Conservation (phyloP, 1,140 invertebrate genomes). For the Zaprionus davidi region DNA sequence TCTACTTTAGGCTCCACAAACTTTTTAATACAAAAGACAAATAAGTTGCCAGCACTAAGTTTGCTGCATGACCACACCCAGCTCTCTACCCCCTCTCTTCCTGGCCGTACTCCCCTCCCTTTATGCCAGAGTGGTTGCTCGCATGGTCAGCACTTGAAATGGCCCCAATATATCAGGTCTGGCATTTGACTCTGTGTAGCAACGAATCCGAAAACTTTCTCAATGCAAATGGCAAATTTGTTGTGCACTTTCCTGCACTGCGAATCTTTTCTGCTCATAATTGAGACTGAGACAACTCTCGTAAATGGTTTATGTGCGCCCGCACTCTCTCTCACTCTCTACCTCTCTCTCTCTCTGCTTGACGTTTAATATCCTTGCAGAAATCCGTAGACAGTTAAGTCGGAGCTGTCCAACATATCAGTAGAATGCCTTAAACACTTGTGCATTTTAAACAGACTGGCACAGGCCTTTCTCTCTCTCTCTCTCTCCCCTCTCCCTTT, state of each 20-base stretch:
- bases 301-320: conserved; percentile 35
- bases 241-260: conserved; percentile 15
- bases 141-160: conserved; percentile 40
- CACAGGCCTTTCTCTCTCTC: background rate
- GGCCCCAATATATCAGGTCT: conserved; percentile 23
- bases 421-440: conserved; percentile 14
- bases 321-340: background rate
- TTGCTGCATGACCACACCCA: conserved; percentile 31
- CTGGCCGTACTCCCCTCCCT: background rate
- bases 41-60: conserved; percentile 43
- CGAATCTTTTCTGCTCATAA: conserved; percentile 54
- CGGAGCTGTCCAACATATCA: conserved; percentile 8
- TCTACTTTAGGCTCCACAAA: conserved; percentile 71
- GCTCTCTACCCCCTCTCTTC: no score
- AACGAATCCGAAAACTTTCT: conserved; percentile 57
- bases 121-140: background rate
- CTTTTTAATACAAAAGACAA: conserved; percentile 69
- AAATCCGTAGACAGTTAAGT: conserved; percentile 9
- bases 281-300: conserved; percentile 41
- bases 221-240: conserved; percentile 59
- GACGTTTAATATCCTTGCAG: conserved; percentile 50
- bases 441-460: background rate
- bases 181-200: conserved; percentile 48
- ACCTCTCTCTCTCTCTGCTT: conserved; percentile 11
- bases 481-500: background rate